Percentiles rank a stretch among this genome's conserved stretches.
These are phyloP conservation scores for Mohoua ochrocephala DNA, from an alignment of 2,113 vertebrate genomes.

Conservation along the genomic window DNA sequence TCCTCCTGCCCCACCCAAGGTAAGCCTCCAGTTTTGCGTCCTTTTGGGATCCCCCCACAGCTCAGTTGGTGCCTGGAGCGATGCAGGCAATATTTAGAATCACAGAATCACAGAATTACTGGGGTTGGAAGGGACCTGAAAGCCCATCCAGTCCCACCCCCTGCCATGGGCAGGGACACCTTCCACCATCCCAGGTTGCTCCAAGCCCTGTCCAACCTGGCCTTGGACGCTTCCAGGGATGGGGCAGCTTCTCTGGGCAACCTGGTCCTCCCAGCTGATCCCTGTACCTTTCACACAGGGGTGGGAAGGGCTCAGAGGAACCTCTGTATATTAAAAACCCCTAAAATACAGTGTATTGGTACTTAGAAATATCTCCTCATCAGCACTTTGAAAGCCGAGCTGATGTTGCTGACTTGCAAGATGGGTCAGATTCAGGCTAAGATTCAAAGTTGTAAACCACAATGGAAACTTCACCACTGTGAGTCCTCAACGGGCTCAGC, in stretches of 20 bases:
- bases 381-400: background rate
- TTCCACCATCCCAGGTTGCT: background rate
- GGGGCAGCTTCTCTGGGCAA: background rate
- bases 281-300: background rate
- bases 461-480: background rate
- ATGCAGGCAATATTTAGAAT: background rate
- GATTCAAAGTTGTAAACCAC: background rate
- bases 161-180: background rate
- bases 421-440: background rate
- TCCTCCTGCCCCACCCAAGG: background rate
- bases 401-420: conserved; percentile 1
- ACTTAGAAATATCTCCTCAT: background rate
- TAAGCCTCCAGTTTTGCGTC: background rate
- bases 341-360: background rate
- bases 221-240: background rate
- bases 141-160: background rate
- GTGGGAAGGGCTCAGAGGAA: background rate
- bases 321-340: background rate
- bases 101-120: background rate
- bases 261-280: background rate
- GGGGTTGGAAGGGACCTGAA: background rate
- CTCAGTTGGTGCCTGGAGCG: background rate
- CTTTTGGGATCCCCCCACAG: background rate
- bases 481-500: background rate
- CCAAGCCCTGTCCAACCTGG: background rate